Percentiles rank a stretch among this genome's conserved stretches.
These are phyloP conservation scores for Agapostemon virescens DNA, from an alignment of 2,888 invertebrate species.

Conservation along the genomic window DNA sequence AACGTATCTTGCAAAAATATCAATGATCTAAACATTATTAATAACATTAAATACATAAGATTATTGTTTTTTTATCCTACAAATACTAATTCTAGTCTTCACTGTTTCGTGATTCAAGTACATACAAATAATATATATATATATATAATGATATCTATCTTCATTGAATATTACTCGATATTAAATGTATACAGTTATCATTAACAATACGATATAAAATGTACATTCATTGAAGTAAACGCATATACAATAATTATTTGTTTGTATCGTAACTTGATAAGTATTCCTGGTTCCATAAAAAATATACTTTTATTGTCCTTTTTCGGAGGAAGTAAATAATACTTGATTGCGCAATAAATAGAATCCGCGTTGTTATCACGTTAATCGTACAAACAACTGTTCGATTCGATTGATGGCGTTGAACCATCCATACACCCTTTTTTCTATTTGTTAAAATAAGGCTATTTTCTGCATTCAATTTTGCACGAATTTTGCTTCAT, in stretches of 20 bases:
- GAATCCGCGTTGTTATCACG: conserved; percentile 23
- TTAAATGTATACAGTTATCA: conserved; percentile 55
- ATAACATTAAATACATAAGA: conserved; percentile 47
- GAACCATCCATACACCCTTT: neutral
- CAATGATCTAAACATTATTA: conserved; percentile 41
- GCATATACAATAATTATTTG: conserved; percentile 55
- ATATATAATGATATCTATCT: conserved; percentile 41
- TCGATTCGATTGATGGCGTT: neutral
- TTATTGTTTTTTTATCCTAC: conserved; percentile 39
- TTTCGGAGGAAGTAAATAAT: conserved; percentile 44
- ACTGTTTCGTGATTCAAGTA: conserved; percentile 50
- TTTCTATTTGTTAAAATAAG: conserved; percentile 12
- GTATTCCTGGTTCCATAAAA: conserved; percentile 60
- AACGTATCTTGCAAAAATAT: conserved; percentile 39
- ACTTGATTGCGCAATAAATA: conserved; percentile 33
- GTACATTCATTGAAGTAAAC: conserved; percentile 68
- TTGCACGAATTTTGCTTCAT: conserved; percentile 18
- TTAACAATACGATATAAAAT: conserved; percentile 66
- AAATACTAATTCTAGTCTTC: conserved; percentile 52
- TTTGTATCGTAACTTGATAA: conserved; percentile 59
- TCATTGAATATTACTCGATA: conserved; percentile 16
- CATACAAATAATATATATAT: conserved; percentile 47
- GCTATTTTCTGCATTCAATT: conserved; percentile 20
- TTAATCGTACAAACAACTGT: neutral
- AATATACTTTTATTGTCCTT: conserved; percentile 64